A percentile compares a stretch with the other conserved stretches of the same genome.
Conservation (phyloP, 2,113 vertebrate genomes). For the Xiphophorus maculatus region DNA sequence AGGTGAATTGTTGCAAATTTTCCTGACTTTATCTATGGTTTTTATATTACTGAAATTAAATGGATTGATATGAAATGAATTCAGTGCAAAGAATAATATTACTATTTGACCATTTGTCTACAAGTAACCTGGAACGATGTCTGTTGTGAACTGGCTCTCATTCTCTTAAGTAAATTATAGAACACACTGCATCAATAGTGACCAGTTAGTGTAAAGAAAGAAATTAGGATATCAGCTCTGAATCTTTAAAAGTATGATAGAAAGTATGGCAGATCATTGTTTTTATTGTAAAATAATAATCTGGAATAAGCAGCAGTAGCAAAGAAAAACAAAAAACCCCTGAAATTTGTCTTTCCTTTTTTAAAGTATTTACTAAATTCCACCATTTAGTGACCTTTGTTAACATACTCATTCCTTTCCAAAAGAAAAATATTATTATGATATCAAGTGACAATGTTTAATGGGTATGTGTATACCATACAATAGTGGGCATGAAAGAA, state of each 20-base stretch:
- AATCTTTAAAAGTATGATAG: background rate
- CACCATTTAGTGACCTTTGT: background rate
- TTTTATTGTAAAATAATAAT: background rate
- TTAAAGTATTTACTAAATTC: background rate
- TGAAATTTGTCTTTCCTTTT: background rate
- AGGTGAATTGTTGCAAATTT: too few relatives aligned
- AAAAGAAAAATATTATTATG: background rate
- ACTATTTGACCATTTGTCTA: too few relatives aligned
- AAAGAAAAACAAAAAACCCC: background rate
- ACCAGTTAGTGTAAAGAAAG: too few relatives aligned
- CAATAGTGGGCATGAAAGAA: background rate
- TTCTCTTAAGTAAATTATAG: too few relatives aligned
- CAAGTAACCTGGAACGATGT: too few relatives aligned
- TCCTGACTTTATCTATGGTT: too few relatives aligned
- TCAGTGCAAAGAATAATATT: too few relatives aligned
- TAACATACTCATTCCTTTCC: background rate
- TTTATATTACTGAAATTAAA: too few relatives aligned
- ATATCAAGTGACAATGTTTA: background rate
- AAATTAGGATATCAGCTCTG: too few relatives aligned
- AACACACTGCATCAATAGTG: background rate
- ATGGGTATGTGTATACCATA: background rate
- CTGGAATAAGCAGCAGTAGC: background rate
- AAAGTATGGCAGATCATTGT: background rate
- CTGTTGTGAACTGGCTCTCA: too few relatives aligned
- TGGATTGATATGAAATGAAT: too few relatives aligned